Conservation (phyloP, 2,888 invertebrate species). For the Epirrita christyi region DNA sequence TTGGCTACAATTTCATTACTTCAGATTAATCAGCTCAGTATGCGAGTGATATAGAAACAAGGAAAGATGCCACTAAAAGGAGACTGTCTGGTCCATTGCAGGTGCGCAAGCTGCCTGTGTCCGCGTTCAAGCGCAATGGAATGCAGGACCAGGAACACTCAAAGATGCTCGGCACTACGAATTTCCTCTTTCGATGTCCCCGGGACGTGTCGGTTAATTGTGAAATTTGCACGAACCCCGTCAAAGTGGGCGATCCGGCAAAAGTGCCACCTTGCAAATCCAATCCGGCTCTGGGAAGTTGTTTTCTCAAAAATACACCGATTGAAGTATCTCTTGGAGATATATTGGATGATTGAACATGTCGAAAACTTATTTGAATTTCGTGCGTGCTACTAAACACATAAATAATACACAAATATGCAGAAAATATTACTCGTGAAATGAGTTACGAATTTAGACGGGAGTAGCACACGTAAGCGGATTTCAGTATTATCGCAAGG, state of each 20-base stretch:
- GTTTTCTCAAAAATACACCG: constrained; percentile 59
- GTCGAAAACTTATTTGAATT: constrained; percentile 14
- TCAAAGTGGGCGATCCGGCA: constrained; percentile 61
- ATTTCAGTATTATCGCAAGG: constrained; percentile 43
- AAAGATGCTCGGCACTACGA: constrained; percentile 64
- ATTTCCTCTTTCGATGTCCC: constrained; percentile 67
- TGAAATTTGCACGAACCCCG: constrained; percentile 49
- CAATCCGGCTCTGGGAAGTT: constrained; percentile 43
- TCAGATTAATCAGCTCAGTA: constrained; percentile 20
- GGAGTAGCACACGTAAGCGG: constrained; percentile 48
- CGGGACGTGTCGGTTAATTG: constrained; percentile 69
- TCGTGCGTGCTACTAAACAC: constrained; percentile 19
- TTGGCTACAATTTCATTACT: constrained; percentile 5
- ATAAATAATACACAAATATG: constrained; percentile 12
- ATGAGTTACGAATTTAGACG: constrained; percentile 42
- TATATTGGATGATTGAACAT: constrained; percentile 58
- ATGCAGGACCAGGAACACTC: constrained; percentile 80
- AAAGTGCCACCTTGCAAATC: constrained; percentile 60
- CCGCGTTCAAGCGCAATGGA: constrained; percentile 78
- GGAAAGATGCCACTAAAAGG: constrained; percentile 50
- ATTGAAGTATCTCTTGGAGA: constrained; percentile 67
- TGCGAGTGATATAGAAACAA: constrained; percentile 14
- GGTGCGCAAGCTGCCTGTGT: constrained; percentile 70
- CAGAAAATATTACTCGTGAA: constrained; percentile 37
- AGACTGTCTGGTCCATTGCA: constrained; percentile 70